Evolutionary conservation across 2,888 invertebrate species (phyloP).

Genomic region (Athripsodes cinereus): DNA sequence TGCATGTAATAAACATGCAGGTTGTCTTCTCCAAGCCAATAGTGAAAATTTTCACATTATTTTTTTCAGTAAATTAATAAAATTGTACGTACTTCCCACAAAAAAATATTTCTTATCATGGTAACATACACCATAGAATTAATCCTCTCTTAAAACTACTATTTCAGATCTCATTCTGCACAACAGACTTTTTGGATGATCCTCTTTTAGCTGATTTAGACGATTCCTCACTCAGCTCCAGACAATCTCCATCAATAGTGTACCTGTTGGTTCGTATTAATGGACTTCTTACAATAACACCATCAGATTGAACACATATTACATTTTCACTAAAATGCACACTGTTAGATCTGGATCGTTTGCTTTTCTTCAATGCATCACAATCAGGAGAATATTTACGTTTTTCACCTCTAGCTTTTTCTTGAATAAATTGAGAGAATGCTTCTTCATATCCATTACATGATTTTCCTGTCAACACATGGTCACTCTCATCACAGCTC

Average conservation of each 20-base stretch:
- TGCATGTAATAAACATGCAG: too few relatives aligned
- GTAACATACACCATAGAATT: too few relatives aligned
- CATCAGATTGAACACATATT: conserved; percentile 8
- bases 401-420: too few relatives aligned
- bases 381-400: too few relatives aligned
- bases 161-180: neutral
- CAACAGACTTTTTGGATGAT: neutral
- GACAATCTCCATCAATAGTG: neutral
- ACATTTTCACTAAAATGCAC: conserved; percentile 23
- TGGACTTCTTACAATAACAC: neutral
- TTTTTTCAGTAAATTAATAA: too few relatives aligned
- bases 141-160: too few relatives aligned
- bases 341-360: conserved; percentile 22
- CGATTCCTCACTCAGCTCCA: neutral
- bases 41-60: too few relatives aligned
- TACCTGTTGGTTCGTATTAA: neutral
- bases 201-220: neutral
- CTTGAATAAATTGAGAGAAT: neutral
- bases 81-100: too few relatives aligned
- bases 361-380: neutral
- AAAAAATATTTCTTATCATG: too few relatives aligned
- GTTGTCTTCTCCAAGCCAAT: too few relatives aligned
- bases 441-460: conserved; percentile 14
- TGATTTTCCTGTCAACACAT: neutral
- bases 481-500: too few relatives aligned